A percentile compares a stretch with the other conserved stretches of the same genome.
Conservation (phyloP, 2,888 invertebrate genomes). For the Neocrepidodera transversa region DNA sequence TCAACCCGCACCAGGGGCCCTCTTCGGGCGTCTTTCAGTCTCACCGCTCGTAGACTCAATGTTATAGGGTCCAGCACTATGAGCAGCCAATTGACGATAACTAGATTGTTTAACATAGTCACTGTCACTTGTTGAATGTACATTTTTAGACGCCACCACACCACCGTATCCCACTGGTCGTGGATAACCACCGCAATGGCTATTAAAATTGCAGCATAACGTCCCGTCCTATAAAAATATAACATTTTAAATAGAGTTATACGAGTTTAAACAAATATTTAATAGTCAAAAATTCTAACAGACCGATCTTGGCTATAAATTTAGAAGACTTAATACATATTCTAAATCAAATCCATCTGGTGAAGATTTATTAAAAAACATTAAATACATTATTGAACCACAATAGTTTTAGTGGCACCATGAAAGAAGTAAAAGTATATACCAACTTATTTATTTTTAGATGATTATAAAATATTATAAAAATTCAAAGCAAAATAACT, state of each 20-base stretch:
- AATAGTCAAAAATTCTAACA: no score
- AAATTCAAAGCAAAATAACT: no score
- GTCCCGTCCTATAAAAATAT: slow-evolving; percentile 59
- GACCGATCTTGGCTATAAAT: no score
- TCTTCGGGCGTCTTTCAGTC: slow-evolving; percentile 36
- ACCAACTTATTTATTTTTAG: no score
- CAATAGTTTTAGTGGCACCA: no score
- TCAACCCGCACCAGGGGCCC: slow-evolving; percentile 50
- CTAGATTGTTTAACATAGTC: slow-evolving; percentile 55
- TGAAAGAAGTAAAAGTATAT: no score
- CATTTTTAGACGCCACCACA: slow-evolving; percentile 51
- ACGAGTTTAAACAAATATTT: no score
- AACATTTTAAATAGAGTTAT: background rate
- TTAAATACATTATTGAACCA: no score
- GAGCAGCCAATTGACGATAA: slow-evolving; percentile 54
- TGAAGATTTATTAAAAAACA: no score
- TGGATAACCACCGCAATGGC: slow-evolving; percentile 59
- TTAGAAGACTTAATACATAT: no score
- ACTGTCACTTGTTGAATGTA: slow-evolving; percentile 38
- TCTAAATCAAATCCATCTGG: no score
- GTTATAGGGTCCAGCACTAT: slow-evolving; percentile 47
- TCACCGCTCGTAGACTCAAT: slow-evolving; percentile 46
- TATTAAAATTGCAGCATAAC: slow-evolving; percentile 62
- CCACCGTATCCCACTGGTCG: slow-evolving; percentile 59
- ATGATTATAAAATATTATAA: no score